Conservation (phyloP, 2,888 invertebrate genomes). For the Balanococcus diminutus region DNA sequence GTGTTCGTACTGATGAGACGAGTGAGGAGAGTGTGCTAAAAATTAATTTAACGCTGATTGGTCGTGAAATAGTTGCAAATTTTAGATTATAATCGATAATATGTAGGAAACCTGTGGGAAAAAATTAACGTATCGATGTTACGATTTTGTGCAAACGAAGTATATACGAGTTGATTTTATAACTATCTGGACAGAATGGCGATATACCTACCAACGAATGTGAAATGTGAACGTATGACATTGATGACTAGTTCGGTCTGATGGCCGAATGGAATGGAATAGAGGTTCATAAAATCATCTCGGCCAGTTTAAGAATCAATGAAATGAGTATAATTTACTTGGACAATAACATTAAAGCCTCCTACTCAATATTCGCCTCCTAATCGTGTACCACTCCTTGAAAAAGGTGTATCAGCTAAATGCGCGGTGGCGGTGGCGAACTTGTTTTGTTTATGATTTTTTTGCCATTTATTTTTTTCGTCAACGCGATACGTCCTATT, state of each 20-base stretch:
- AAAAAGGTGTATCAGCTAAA: conserved; percentile 22
- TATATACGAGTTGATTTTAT: no score
- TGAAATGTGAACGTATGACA: conserved; percentile 3
- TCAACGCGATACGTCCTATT: background rate
- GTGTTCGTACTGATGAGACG: no score
- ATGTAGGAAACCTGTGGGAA: background rate
- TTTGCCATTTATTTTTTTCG: background rate
- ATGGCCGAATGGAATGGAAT: background rate
- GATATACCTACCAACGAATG: background rate
- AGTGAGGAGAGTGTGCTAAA: no score
- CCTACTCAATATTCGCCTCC: conserved; percentile 32
- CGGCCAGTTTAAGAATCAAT: conserved; percentile 18
- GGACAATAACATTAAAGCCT: conserved; percentile 31
- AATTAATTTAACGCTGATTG: no score
- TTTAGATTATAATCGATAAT: background rate
- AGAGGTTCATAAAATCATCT: background rate
- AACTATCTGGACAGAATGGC: background rate
- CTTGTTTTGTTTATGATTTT: background rate
- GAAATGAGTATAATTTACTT: conserved; percentile 8
- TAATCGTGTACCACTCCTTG: conserved; percentile 12
- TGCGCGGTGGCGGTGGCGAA: background rate
- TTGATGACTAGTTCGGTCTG: background rate
- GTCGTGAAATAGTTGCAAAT: no score
- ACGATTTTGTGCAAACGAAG: no score
- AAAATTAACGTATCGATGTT: background rate